Base-by-base conservation (phyloP, 2,113 vertebrate genomes). In the Narcine bancroftii region DNA sequence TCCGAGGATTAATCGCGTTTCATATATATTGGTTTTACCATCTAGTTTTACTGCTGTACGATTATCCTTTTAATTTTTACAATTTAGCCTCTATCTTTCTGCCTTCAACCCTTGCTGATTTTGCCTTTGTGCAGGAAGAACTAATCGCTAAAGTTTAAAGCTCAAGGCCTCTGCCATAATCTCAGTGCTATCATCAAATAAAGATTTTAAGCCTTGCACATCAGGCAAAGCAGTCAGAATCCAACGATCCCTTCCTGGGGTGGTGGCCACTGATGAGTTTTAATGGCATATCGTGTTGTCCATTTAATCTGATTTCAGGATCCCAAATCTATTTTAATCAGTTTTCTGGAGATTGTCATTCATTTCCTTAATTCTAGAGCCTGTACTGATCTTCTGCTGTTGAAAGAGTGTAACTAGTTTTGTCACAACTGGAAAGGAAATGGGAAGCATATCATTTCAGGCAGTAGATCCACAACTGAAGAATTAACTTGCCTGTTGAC, bases 101-200 rank as follows among this genome's bases (percentile, higher is more conserved):
- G n/a, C 33, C 56, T 60, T 4, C 53, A 4, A 36, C n/a, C 15
- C 4, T 36, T n/a, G 53, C 81, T 63, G 81, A 87, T 60, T 56
- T 36, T 60, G 53, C 33, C 47, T 60, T 87, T 60, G 50, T 63
- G n/a, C n/a, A 87, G 56, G 33, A n/a, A 87, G 53, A 63, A 60
- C 53, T 60, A 87, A 87, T 87, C 60, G 53, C 53, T 53, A 60
- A 87, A 87, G 53, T 60, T 87, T 87, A 21, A 81, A 81, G 60
- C 33, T 87, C 6, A 53, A 87, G 81, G 36, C 21, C 33, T 87
- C 33, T 9, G 1, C 53, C 5, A 1, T 87, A 87, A 87, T 87
- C 53, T 13, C 81, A 87, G 5, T 36, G 81, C 60, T 87, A 60
- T 60, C 81, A 87, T 87, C 53, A 63, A 39, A 21, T 60, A 63